Conservation (phyloP, 2,888 invertebrate species). For the Dusona sp. region DNA sequence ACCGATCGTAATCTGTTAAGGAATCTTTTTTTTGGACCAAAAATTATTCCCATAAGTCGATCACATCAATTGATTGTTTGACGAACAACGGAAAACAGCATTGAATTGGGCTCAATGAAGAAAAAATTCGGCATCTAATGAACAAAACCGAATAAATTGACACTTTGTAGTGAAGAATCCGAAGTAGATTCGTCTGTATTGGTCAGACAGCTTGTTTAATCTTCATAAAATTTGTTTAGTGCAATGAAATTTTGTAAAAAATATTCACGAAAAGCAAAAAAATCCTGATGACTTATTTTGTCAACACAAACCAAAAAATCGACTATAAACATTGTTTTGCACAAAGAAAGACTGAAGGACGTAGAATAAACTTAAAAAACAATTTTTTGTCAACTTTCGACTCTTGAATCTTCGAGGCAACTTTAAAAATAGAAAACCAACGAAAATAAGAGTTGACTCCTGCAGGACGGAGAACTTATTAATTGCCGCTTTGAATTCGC, state of each 20-base stretch:
- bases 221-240: neutral
- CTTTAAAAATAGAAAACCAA: too few relatives aligned
- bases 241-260: neutral
- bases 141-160: too few relatives aligned
- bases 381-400: too few relatives aligned
- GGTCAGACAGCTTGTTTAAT: neutral
- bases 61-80: neutral
- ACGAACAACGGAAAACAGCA: neutral
- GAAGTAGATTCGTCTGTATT: neutral
- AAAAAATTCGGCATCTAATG: too few relatives aligned
- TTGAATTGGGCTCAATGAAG: neutral
- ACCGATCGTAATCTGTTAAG: neutral
- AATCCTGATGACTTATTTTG: neutral
- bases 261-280: neutral
- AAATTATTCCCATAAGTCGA: neutral
- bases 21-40: neutral
- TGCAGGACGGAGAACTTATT: neutral
- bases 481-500: neutral
- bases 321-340: neutral
- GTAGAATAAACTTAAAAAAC: too few relatives aligned
- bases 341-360: neutral
- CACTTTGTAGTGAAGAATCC: too few relatives aligned
- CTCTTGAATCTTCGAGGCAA: too few relatives aligned
- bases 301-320: neutral
- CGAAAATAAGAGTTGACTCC: too few relatives aligned